Base-by-base conservation (phyloP, 2,113 vertebrate genomes). In the Malurus alboscapulatus region DNA sequence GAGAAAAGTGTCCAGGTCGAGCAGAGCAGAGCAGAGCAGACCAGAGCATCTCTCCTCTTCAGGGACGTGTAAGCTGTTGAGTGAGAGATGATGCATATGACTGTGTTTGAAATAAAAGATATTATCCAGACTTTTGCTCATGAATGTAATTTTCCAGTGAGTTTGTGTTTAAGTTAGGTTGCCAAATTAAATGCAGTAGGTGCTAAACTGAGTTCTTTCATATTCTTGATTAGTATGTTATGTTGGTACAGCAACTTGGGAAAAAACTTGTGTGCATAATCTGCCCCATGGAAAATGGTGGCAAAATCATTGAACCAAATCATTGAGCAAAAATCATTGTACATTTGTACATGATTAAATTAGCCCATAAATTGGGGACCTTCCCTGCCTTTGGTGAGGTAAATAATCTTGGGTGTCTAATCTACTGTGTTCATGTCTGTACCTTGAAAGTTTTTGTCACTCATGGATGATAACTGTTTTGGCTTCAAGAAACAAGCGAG, bases 61-160 rank as follows among this genome's bases (percentile, higher is more conserved):
- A 45, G 19, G 14, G 10, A 8, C 1, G 1, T 6, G 7, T n/a
- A 30, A 8, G 25, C 12, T 51, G 5, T 32, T 61, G 20, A 47
- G 18, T 27, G 17, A 81, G 18, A 63, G 4, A 7, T 10, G 77
- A 51, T 9, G 12, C 20, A 22, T 0, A 42, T 32, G 9, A 45
- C 8, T 77, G 16, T 30, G 3, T 40, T 65, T 65, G 58, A 73
- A 76, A 68, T 7, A 57, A 59, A 45, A 58, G 3, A 13, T 20
- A 34, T 18, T 8, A 44, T 10, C 21, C 38, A 71, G 21, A 32
- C 2, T 22, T 73, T 68, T 94, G 59, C 40, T 2, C 7, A 40
- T n/a, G 4, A 45, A 45, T 36, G 17, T 15, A 24, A 24, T 59
- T 68, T 69, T 66, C 13, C 11, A 36, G 12, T 34, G 69, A 44